Evolutionary conservation across 2,888 invertebrate genomes (phyloP), one percentile per base, ranked within the genome.

Genomic region (Clitarchus hookeri): DNA sequence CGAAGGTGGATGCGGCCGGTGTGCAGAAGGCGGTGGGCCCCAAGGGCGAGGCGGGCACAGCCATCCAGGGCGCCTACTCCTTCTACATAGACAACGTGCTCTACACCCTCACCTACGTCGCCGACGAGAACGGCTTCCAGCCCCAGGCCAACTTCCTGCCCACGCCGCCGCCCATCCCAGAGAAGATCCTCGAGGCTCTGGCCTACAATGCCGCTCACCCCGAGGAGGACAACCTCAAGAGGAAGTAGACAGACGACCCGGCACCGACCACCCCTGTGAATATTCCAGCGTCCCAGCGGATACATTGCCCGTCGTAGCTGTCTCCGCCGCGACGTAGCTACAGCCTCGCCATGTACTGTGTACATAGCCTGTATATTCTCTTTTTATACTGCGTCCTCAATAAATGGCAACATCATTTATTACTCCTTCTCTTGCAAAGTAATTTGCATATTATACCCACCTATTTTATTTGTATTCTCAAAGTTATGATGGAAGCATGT

Each of bases 221-320:
- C 36, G 82, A 82, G 82, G 82, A 82, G 82, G 82, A 82, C 82
- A 82, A 82, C 82, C 82, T 82, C 82, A 82, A 44, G 82, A 82
- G 44, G 82, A 36, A 82, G 82, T 44, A 36, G 82, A 82, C 13
- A 11, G 25, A 4, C 36, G 23, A 19, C 82, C 27, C 36, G 36
- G 26, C 44, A 82, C 27, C 44, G n/a, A 25, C 19, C 82, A 36
- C 27, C 82, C 27, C 4, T 36, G 36, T 36, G 36, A 36, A 36
- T 36, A 36, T 36, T 4, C 36, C 4, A 36, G 36, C 36, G 36
- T 36, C 36, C 1, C 36, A 3, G 36, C 4, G 36, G 36, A 36
- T 1, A 36, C 36, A 36, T 36, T 36, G 36, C 44, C 82, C 16
- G 23, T 65, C 23, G 1, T 23, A 65, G 23, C 65, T 16, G 65